Conservation (phyloP, 2,113 vertebrate species). For the Takifugu bimaculatus region DNA sequence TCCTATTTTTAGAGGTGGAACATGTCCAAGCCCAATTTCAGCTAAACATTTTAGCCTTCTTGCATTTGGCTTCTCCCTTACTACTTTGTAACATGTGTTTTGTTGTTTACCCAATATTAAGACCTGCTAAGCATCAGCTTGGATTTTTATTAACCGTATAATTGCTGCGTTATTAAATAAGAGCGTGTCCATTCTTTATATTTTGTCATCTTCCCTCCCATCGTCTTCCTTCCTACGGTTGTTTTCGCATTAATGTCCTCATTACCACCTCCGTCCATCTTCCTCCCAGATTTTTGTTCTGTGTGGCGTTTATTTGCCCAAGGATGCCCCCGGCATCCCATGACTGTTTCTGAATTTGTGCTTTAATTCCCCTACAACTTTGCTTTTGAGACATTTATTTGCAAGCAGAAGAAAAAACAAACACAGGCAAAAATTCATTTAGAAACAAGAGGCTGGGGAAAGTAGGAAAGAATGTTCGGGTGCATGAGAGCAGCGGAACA, state of each 20-base stretch:
- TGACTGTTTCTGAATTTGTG: slow-evolving; percentile 49
- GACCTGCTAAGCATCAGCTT: too few species aligned
- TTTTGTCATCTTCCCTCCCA: slow-evolving; percentile 13
- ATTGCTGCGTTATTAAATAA: too few species aligned
- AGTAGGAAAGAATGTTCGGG: slow-evolving; percentile 16
- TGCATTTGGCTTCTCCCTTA: too few species aligned
- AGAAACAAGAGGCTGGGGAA: slow-evolving; percentile 21
- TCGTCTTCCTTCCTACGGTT: background rate
- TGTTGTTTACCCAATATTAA: too few species aligned
- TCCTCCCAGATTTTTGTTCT: slow-evolving; percentile 16
- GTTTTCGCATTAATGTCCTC: background rate
- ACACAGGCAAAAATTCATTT: slow-evolving; percentile 37
- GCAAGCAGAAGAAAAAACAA: slow-evolving; percentile 49
- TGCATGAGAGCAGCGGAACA: slow-evolving; percentile 34
- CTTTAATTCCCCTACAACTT: slow-evolving; percentile 34
- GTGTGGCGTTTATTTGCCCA: slow-evolving; percentile 46
- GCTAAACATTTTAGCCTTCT: too few species aligned
- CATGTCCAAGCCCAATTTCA: background rate
- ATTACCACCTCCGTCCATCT: slow-evolving; percentile 6
- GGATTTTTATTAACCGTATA: too few species aligned
- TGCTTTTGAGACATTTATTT: slow-evolving; percentile 62
- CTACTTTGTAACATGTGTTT: too few species aligned
- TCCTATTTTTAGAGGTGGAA: slow-evolving; percentile 22
- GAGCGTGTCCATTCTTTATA: background rate
- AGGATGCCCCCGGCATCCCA: slow-evolving; percentile 33